Conservation (phyloP, 2,888 invertebrate species). For the Timema podura region DNA sequence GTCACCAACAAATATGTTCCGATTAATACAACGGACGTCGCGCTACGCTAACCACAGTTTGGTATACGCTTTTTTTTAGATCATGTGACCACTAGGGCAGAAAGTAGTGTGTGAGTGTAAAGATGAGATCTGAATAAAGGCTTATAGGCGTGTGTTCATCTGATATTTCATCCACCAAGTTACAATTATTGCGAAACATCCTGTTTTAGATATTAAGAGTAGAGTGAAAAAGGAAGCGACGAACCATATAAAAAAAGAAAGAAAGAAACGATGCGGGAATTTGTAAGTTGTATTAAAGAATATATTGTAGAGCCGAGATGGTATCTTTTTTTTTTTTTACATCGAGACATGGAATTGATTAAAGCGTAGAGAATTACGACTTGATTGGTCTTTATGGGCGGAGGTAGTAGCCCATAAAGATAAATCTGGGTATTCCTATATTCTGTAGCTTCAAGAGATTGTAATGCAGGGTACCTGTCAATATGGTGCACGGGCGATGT, state of each 20-base stretch:
- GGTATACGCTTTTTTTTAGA: too few species aligned
- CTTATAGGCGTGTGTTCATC: too few species aligned
- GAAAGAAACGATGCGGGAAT: conserved; percentile 6
- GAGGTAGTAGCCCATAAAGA: conserved; percentile 30
- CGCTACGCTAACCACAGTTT: too few species aligned
- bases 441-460: too few species aligned
- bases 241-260: conserved; percentile 12
- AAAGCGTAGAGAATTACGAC: conserved; percentile 30
- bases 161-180: too few species aligned
- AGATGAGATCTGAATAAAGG: too few species aligned
- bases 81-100: too few species aligned
- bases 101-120: too few species aligned
- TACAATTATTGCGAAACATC: too few species aligned
- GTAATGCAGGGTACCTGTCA: conserved; percentile 14
- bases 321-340: background rate
- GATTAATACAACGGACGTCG: too few species aligned
- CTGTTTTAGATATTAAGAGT: too few species aligned
- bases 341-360: conserved; percentile 27
- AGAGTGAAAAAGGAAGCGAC: background rate
- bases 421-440: conserved; percentile 27
- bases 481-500: conserved; percentile 12
- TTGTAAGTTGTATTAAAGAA: conserved; percentile 14
- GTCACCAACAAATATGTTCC: too few species aligned
- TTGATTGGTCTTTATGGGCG: conserved; percentile 31
- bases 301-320: conserved; percentile 4